Percentiles rank a stretch among this genome's conserved stretches.
phyloP scores from a whole-genome alignment of 2,888 invertebrate genomes.

The Macrosiphum euphorbiae region DNA sequence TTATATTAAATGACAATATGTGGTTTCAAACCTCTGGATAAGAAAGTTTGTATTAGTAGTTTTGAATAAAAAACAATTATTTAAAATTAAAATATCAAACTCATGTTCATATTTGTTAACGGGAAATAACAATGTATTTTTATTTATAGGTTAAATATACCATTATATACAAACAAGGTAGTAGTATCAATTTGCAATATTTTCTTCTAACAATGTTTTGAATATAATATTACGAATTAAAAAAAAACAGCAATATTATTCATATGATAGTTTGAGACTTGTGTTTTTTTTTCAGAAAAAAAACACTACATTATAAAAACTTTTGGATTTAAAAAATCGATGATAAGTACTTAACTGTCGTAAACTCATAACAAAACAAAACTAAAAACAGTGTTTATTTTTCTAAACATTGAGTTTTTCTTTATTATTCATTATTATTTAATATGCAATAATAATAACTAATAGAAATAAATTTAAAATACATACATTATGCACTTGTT shows the following conservation, averaged over 20 bases:
- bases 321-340: constrained; percentile 42
- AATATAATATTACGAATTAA: constrained; percentile 35
- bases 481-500: constrained; percentile 57
- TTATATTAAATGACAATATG: not conserved
- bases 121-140: constrained; percentile 57
- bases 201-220: constrained; percentile 47
- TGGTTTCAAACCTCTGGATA: not conserved
- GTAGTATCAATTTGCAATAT: constrained; percentile 37
- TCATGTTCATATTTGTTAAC: constrained; percentile 39
- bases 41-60: not conserved
- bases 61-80: not conserved
- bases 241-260: constrained; percentile 44
- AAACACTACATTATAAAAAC: constrained; percentile 31
- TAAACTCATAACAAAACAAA: constrained; percentile 43
- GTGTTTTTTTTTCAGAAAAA: constrained; percentile 1
- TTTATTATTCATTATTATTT: constrained; percentile 63
- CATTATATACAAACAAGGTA: constrained; percentile 55
- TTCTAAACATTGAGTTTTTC: constrained; percentile 63
- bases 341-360: constrained; percentile 17
- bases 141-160: constrained; percentile 41
- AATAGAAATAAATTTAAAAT: constrained; percentile 64
- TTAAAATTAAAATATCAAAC: not conserved
- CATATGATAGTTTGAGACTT: constrained; percentile 40
- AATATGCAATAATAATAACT: constrained; percentile 63
- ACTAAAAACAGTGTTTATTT: constrained; percentile 59